Evolutionary conservation across 2,113 vertebrate genomes (phyloP).

Genomic region (Pluvianellus socialis): DNA sequence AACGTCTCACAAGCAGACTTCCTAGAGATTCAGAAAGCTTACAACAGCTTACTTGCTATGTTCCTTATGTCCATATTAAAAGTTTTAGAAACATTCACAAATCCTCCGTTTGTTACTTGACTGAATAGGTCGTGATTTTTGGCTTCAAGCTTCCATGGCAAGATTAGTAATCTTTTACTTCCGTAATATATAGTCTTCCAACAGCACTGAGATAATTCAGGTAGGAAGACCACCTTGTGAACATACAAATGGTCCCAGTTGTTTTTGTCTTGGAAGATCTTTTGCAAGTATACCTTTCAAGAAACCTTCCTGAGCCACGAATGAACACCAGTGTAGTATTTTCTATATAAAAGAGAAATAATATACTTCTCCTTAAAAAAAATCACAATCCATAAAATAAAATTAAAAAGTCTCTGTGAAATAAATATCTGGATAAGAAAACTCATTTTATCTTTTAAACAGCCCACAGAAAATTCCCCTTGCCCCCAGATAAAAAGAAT

Average conservation of each 20-base stretch:
- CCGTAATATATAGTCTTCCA: neutral
- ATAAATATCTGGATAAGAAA: neutral
- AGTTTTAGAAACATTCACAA: neutral
- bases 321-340: neutral
- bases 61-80: neutral
- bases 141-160: neutral
- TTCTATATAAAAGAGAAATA: neutral
- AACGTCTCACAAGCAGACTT: neutral
- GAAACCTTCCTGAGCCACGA: neutral
- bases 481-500: neutral
- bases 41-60: neutral
- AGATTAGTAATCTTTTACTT: neutral
- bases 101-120: neutral
- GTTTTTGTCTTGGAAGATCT: neutral
- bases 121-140: neutral
- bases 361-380: neutral
- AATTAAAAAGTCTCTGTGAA: neutral
- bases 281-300: neutral
- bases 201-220: too few species aligned
- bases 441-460: neutral
- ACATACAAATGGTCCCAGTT: neutral
- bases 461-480: neutral
- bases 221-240: neutral
- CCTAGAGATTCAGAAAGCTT: neutral
- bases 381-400: neutral